Base-by-base conservation (phyloP, 2,113 vertebrate genomes). In the Gulo gulo region DNA sequence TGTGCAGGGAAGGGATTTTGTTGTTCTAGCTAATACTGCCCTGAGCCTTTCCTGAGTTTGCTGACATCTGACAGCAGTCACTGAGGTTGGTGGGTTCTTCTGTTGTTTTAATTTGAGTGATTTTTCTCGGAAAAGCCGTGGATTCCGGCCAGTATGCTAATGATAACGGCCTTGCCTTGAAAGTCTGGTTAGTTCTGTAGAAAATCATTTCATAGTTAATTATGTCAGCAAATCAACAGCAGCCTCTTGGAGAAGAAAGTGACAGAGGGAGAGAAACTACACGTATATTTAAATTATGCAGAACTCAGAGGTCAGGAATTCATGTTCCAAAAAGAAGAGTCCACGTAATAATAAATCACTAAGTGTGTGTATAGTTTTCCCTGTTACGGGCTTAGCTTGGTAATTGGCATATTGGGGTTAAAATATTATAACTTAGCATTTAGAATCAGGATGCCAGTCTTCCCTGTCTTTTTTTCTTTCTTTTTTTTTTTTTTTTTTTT, bases 91-190 rank as follows among this genome's bases (percentile, higher is more conserved):
- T 98, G 97, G 97, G 96, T 98, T 98, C 97, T 97, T 98, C 95
- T 98, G 95, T 97, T 98, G 93, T 97, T 98, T 97, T 96, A 97
- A 97, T 98, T 97, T 97, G 97, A 98, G 97, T 98, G 96, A 94
- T 91, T 98, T 78, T 99, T 97, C 99, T 99, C 98, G 98, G 98
- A 98, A 98, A 98, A 91, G 94, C 94, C 67, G 34, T 98, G 98
- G 98, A 97, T 98, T 97, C 97, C n/a, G 47, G 97, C 98, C 99
- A 98, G n/a, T 98, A 96, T 98, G 98, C 96, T 98, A 98, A 98
- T 98, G 97, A 96, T 98, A 97, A 93, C 93, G 57, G 91, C 97
- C 63, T 95, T 95, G 59, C 91, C 81, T 96, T 97, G 78, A 91
- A 94, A 63, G 36, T 88, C 85, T 97, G 69, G 67, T 91, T 85